Percentiles rank a stretch among this genome's conserved stretches.
Evolutionary conservation across 1,140 invertebrate species (phyloP).

Genomic region (Pomacea maculata): DNA sequence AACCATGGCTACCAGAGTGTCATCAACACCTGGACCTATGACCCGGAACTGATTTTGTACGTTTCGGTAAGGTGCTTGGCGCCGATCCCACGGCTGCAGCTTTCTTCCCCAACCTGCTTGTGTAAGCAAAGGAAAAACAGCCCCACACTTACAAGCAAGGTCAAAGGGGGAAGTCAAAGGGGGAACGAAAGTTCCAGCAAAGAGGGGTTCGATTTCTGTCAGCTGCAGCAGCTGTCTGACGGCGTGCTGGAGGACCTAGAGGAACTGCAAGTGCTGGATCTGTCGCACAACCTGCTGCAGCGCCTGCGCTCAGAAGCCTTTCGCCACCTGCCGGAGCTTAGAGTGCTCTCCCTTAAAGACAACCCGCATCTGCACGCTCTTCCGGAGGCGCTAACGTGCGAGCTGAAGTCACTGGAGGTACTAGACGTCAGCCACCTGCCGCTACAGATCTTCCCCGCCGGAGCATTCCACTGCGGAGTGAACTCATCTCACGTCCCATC

Average conservation of each 20-base stretch:
- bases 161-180: background rate
- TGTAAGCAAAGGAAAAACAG: background rate
- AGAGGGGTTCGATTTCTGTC: constrained; percentile 1
- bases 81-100: background rate
- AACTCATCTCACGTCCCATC: background rate
- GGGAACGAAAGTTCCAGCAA: background rate
- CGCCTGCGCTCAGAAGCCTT: background rate
- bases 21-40: constrained; percentile 15
- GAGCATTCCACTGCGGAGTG: constrained; percentile 4
- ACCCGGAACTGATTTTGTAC: constrained; percentile 20
- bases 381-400: constrained; percentile 9
- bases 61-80: constrained; percentile 18
- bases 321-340: background rate
- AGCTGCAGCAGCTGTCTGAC: constrained; percentile 5
- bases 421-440: background rate
- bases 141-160: background rate
- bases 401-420: constrained; percentile 13
- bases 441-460: background rate
- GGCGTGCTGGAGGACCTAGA: constrained; percentile 8
- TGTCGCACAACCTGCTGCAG: constrained; percentile 16
- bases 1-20: constrained; percentile 25
- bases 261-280: constrained; percentile 13
- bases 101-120: background rate
- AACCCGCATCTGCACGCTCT: constrained; percentile 2
- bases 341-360: constrained; percentile 12